phyloP scores from a whole-genome alignment of 2,113 vertebrate genomes.

The Mirza zaza region DNA sequence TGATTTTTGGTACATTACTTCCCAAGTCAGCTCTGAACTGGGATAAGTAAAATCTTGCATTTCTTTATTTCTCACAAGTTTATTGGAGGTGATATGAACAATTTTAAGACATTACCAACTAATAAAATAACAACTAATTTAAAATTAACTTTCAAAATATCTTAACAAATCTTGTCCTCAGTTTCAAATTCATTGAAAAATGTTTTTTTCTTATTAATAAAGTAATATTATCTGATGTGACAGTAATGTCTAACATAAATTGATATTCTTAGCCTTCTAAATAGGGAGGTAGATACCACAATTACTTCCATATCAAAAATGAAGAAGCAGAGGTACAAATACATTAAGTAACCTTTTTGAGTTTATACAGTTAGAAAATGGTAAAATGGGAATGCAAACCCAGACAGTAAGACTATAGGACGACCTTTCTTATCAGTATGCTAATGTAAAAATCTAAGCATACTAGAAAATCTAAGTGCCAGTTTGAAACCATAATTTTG shows the following conservation, averaged over 20 bases:
- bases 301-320: background rate
- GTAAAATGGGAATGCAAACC: background rate
- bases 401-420: background rate
- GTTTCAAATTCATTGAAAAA: background rate
- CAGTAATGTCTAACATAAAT: background rate
- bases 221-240: background rate
- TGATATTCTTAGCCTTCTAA: conserved; percentile 1
- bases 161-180: background rate
- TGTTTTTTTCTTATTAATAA: background rate
- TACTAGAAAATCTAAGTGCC: background rate
- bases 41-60: background rate
- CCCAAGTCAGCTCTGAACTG: background rate
- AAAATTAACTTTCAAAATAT: conserved; percentile 17
- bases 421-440: background rate
- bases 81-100: background rate
- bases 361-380: background rate
- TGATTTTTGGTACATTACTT: background rate
- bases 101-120: background rate
- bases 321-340: background rate
- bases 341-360: background rate
- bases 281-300: background rate
- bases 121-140: background rate
- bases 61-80: conserved; percentile 17
- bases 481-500: conserved; percentile 14
- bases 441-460: background rate